Evolutionary conservation across 2,113 vertebrate genomes (phyloP).

Genomic region (Prunella fulvescens): DNA sequence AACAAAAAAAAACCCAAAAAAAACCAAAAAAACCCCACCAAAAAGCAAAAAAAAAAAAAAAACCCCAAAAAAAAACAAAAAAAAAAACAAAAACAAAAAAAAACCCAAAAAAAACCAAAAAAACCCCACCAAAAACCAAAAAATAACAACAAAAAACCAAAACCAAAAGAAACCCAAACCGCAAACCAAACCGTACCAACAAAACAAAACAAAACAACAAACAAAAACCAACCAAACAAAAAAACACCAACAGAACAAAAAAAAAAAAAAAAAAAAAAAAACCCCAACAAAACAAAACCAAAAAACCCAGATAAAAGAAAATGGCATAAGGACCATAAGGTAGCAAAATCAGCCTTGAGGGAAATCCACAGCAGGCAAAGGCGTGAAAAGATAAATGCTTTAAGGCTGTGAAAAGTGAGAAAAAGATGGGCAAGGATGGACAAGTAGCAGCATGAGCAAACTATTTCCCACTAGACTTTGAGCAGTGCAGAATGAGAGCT

Average conservation of each 20-base stretch:
- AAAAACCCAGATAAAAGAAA: not conserved
- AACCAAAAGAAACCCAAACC: too few species aligned
- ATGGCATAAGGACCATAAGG: not conserved
- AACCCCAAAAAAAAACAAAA: not conserved
- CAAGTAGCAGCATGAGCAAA: slow-evolving; percentile 40
- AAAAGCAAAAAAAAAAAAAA: not conserved
- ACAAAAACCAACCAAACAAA: not conserved
- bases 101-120: not conserved
- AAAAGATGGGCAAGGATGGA: slow-evolving; percentile 47
- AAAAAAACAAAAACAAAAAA: not conserved
- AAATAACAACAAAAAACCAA: not conserved
- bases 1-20: not conserved
- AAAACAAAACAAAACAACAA: not conserved
- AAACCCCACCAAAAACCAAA: too few species aligned
- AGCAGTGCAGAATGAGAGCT: not conserved
- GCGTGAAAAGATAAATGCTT: slow-evolving; percentile 54
- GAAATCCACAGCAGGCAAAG: slow-evolving; percentile 58
- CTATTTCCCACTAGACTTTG: slow-evolving; percentile 24
- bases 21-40: not conserved
- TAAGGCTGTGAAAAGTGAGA: slow-evolving; percentile 53
- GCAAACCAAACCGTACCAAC: too few species aligned
- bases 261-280: too few species aligned
- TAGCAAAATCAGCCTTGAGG: slow-evolving; percentile 48
- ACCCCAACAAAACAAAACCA: not conserved
- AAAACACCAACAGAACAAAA: too few species aligned